These are phyloP conservation scores for Thalassaphorura encarpata DNA, from an alignment of 1,140 invertebrate genomes.

Conservation along the genomic window DNA sequence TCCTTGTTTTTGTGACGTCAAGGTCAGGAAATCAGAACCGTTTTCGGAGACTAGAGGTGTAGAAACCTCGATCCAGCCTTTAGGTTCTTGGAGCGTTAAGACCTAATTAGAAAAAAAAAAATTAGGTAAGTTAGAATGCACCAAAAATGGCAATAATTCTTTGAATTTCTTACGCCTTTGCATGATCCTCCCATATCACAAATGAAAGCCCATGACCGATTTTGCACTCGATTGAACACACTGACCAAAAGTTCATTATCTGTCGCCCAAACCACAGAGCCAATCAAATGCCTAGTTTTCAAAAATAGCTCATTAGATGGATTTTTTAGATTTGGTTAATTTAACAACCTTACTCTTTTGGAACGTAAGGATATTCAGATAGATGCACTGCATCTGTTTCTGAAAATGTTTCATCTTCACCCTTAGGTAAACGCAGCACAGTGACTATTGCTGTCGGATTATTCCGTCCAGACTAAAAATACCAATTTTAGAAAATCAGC, in stretches of 20 bases:
- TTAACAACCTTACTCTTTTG: conserved; percentile 12
- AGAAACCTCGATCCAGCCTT: conserved; percentile 59
- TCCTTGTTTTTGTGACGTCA: conserved; percentile 38
- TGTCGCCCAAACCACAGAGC: conserved; percentile 65
- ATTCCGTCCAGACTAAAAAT: conserved; percentile 52
- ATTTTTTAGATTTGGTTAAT: background rate
- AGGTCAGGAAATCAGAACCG: conserved; percentile 36
- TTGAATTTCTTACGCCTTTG: background rate
- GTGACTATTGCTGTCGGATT: conserved; percentile 63
- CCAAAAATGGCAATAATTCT: too few species aligned
- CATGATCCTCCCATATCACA: background rate
- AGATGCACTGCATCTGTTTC: background rate
- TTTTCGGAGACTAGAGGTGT: conserved; percentile 48
- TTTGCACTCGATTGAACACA: conserved; percentile 82
- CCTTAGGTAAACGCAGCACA: conserved; percentile 61
- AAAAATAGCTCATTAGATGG: background rate
- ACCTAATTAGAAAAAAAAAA: conserved; percentile 30
- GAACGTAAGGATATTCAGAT: conserved; percentile 6
- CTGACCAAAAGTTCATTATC: conserved; percentile 56
- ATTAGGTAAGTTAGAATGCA: too few species aligned
- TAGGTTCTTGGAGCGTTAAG: conserved; percentile 38
- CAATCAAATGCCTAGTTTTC: conserved; percentile 49
- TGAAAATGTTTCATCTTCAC: background rate
- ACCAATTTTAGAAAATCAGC: too few species aligned
- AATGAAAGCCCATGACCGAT: conserved; percentile 45